Evolutionary conservation across 2,888 invertebrate genomes (phyloP), one percentile per base, ranked within the genome.

Genomic region (Ennomos fuscantarius): DNA sequence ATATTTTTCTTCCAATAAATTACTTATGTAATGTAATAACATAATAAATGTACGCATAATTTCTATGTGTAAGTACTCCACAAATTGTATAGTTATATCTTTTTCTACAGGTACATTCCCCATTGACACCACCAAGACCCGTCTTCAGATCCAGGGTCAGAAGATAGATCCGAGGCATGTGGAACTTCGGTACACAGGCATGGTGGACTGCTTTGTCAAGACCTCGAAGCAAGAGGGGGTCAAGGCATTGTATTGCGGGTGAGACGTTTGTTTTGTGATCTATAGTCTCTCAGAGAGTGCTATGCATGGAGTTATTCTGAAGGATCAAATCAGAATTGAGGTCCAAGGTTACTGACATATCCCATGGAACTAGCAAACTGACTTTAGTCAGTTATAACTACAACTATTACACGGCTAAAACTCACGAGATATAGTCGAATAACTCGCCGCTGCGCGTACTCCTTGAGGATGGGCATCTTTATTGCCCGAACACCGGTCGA

Each of bases 71-170:
- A 36, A 6, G n/a, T 1, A 36, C n/a, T 36, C n/a, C 6, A 36
- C n/a, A 1, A 36, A 6, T 36, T 6, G 6, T 36, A 10, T 2
- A 39, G n/a, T 12, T 11, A 39, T 5, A 41, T 9, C 41, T 31
- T 9, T 31, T 31, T 34, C 0, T 8, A 9, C 73, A 97, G 98
- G 98, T 68, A 99, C 98, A 39, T 99, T 98, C 92, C 98, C 98
- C n/a, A 96, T 99, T 71, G 99, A 99, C 86, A 97, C 98, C 33
- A 97, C 98, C 15, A 99, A 99, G 92, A 98, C 98, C 12, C 94
- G 98, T 68, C 94, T 99, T 15, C 98, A 99, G 93, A 94, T 99
- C 77, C 99, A 99, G 88, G 99, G 98, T 1, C 98, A 98, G 87
- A 95, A 94, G 80, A 94, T 96, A 62, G 97, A 96, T 83, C 93